Evolutionary conservation across 2,797 vertebrate species (phyloP), one percentile per base, ranked within the genome.

Genomic region (Microchirus variegatus): DNA sequence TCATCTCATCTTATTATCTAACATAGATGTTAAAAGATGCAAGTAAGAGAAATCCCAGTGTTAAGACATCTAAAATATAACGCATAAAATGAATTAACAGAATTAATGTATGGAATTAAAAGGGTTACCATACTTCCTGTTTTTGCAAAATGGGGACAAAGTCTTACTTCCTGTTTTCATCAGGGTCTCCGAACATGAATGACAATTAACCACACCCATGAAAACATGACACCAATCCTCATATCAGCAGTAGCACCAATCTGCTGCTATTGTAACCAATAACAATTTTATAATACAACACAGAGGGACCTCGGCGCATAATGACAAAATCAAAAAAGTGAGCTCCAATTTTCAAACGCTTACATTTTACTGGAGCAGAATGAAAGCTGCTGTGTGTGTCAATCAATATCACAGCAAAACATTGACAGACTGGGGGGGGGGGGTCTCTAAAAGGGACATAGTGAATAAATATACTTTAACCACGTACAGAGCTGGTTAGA

Each of bases 121-220:
- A 31, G 5, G 31, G 6, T 31, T 35, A 53, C 37, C 63, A 15
- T 63, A 54, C 69, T 84, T 84, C 84, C 82, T 62, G 70, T 70
- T 53, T 50, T 66, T 40, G 22, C 44, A 74, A 58, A 62, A 74
- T n/a, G 53, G 46, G 42, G 41, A 59, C 67, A 82, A 71, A 67
- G 66, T 61, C 70, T 64, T 44, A 75, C 73, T 85, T 88, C 78
- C 88, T 87, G 84, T 88, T 87, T 87, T 81, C 54, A 69, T 67
- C 43, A 48, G 49, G 41, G 66, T 63, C 70, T 77, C 56, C 49
- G 54, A 77, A 70, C 74, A 85, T 79, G 80, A 83, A 17, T 54
- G 44, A 72, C 70, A 63, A 52, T 53, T 19, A 58, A 67, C 35
- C 41, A 65, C 57, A 50, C 52, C 64, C 53, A 26, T 52, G 2